Conservation (phyloP, 2,888 invertebrate species). For the Salticus scenicus region DNA sequence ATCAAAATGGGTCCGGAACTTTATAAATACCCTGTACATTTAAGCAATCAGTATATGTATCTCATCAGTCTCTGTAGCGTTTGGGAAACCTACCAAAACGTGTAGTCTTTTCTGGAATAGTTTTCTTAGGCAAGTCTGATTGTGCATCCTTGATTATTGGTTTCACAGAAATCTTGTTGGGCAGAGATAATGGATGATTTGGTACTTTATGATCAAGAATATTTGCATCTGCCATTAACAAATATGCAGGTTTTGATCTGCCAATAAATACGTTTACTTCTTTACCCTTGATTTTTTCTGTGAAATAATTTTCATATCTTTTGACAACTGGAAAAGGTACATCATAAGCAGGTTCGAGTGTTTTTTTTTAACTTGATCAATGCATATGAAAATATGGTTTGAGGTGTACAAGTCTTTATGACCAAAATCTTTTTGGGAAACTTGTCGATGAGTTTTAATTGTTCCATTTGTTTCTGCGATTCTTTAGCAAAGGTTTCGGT, state of each 20-base stretch:
- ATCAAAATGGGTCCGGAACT: no score
- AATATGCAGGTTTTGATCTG: neutral
- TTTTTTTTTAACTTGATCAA: neutral
- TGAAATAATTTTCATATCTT: neutral
- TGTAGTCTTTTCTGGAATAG: no score
- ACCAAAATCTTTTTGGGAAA: neutral
- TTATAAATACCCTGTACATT: no score
- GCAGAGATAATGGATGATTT: no score
- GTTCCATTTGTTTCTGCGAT: slow-evolving; percentile 8
- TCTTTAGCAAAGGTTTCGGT: neutral
- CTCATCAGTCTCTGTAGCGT: no score
- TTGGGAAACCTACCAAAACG: no score
- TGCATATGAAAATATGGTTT: neutral
- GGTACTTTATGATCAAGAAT: no score
- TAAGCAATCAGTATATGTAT: no score
- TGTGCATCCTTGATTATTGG: no score
- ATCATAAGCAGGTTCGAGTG: neutral
- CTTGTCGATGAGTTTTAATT: neutral
- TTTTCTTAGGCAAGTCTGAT: no score
- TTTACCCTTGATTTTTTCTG: neutral
- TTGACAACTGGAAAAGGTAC: neutral
- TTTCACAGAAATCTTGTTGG: no score
- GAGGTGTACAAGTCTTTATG: neutral
- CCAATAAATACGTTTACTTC: neutral
- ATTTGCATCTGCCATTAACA: no score